phyloP scores from a whole-genome alignment of 1,140 invertebrate species.

The Nymphalis io region DNA sequence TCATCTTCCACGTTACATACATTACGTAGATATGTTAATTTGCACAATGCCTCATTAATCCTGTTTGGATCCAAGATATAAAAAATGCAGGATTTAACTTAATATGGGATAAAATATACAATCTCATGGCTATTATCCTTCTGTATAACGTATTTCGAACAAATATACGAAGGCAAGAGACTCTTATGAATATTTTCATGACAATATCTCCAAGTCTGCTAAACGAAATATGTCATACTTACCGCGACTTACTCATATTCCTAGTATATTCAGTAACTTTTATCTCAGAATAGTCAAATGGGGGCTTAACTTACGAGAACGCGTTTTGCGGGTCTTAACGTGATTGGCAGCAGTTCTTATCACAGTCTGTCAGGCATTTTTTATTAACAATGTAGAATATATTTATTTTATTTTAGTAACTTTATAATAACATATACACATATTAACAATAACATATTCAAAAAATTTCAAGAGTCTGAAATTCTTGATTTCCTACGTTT shows the following conservation, averaged over 20 bases:
- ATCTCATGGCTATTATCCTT: too few relatives aligned
- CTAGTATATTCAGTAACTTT: constrained; percentile 1
- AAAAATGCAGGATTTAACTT: too few relatives aligned
- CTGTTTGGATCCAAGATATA: too few relatives aligned
- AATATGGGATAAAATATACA: too few relatives aligned
- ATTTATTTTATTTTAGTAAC: not conserved
- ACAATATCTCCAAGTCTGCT: not conserved
- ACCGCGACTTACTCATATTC: constrained; percentile 5
- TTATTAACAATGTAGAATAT: not conserved
- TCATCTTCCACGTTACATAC: too few relatives aligned
- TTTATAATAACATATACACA: not conserved
- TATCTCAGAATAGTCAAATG: constrained; percentile 20
- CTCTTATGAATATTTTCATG: not conserved
- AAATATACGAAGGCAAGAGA: not conserved
- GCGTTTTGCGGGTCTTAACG: constrained; percentile 12
- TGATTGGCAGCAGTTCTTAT: constrained; percentile 23
- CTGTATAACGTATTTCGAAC: too few relatives aligned
- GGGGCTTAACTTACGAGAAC: constrained; percentile 17
- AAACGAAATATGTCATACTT: constrained; percentile 6
- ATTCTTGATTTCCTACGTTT: too few relatives aligned
- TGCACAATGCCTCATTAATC: too few relatives aligned
- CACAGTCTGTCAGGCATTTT: constrained; percentile 18
- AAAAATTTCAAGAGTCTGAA: too few relatives aligned
- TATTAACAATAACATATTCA: too few relatives aligned
- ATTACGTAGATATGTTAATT: too few relatives aligned